These are phyloP conservation scores for Tonatia bakeri DNA, from an alignment of 2,113 vertebrate species.

Conservation along the genomic window DNA sequence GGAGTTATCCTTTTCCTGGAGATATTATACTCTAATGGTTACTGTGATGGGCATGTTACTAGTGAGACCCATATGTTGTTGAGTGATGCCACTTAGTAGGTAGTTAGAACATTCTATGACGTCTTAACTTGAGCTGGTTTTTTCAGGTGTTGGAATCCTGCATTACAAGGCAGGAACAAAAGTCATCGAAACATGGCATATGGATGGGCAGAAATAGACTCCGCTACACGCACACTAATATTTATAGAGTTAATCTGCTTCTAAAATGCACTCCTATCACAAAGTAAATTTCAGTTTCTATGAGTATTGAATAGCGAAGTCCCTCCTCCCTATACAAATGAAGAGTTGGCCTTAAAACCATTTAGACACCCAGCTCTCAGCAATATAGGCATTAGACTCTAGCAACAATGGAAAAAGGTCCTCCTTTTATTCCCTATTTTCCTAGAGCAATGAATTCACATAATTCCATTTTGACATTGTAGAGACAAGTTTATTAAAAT, in stretches of 20 bases:
- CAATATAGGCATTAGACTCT: not conserved
- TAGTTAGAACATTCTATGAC: not conserved
- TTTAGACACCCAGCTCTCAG: slow-evolving; percentile 13
- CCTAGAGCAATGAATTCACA: slow-evolving; percentile 57
- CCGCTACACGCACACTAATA: not conserved
- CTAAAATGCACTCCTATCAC: not conserved
- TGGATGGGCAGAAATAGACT: not conserved
- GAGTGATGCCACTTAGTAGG: not conserved
- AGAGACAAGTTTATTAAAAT: slow-evolving; percentile 61
- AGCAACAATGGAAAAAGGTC: not conserved
- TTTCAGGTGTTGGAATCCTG: not conserved
- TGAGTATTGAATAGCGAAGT: not conserved
- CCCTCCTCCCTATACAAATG: not conserved
- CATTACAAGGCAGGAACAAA: not conserved
- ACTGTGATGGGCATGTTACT: not conserved
- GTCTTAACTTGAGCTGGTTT: not conserved
- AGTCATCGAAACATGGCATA: not conserved
- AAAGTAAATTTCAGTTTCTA: slow-evolving; percentile 23
- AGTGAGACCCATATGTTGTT: not conserved
- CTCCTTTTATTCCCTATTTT: slow-evolving; percentile 39
- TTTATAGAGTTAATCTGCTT: not conserved
- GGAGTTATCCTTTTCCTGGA: not conserved
- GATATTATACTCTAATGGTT: not conserved
- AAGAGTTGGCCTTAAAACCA: slow-evolving; percentile 19
- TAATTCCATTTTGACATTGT: slow-evolving; percentile 60